Conservation (phyloP, 2,888 invertebrate genomes). For the Lithophane ornitopus region DNA sequence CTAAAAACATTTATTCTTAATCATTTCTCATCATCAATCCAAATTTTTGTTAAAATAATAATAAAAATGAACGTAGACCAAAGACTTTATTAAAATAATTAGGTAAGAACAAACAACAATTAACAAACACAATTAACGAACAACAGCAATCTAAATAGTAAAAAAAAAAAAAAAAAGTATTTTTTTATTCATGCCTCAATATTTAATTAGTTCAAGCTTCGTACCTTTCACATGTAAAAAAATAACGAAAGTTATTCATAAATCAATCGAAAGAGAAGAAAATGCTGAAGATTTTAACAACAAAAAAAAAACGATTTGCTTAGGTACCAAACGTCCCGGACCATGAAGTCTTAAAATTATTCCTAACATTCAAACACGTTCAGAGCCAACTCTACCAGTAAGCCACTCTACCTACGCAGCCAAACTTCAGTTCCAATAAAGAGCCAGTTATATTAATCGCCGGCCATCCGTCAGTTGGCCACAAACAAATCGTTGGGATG, state of each 20-base stretch:
- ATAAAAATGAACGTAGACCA: neutral
- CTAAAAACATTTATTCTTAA: neutral
- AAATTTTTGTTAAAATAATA: neutral
- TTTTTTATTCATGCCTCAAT: neutral
- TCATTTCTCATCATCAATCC: neutral
- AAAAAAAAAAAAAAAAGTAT: too few relatives aligned
- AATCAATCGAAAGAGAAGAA: neutral
- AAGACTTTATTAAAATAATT: neutral
- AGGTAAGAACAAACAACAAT: too few relatives aligned
- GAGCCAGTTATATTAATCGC: slow-evolving; percentile 77
- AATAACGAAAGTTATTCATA: neutral
- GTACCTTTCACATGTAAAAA: neutral
- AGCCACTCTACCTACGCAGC: slow-evolving; percentile 36
- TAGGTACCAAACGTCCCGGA: too few relatives aligned
- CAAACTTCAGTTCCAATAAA: slow-evolving; percentile 76
- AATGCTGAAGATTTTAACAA: neutral
- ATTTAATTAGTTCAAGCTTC: neutral
- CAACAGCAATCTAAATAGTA: too few relatives aligned
- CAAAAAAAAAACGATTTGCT: neutral
- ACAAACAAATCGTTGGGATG: slow-evolving; percentile 78
- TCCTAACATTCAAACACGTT: neutral
- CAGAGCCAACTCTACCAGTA: slow-evolving; percentile 4
- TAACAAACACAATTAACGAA: too few relatives aligned
- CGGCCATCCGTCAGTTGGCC: slow-evolving; percentile 76
- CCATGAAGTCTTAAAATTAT: neutral